Conservation (phyloP, 2,888 invertebrate genomes). For the Rhingia rostrata region DNA sequence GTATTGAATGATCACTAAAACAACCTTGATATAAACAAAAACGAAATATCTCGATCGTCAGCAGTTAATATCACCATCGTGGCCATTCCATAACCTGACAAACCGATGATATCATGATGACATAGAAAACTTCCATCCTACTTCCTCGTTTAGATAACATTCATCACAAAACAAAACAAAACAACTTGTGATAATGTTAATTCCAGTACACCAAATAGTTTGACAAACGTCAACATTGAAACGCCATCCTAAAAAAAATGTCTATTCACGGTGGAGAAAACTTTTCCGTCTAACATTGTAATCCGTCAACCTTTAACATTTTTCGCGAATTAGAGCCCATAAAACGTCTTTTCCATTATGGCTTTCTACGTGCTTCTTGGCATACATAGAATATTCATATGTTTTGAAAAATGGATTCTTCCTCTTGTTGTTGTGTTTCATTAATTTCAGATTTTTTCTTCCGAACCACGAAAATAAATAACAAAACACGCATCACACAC, state of each 20-base stretch:
- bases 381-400: background rate
- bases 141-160: slow-evolving; percentile 59
- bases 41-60: background rate
- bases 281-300: too few species aligned
- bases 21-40: too few species aligned
- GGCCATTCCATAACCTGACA: slow-evolving; percentile 20
- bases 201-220: slow-evolving; percentile 12
- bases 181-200: slow-evolving; percentile 22
- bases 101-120: slow-evolving; percentile 55
- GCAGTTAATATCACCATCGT: background rate
- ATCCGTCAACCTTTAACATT: too few species aligned
- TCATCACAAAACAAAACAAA: slow-evolving; percentile 25
- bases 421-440: slow-evolving; percentile 3
- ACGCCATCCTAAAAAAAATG: background rate
- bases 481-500: slow-evolving; percentile 42
- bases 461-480: slow-evolving; percentile 23
- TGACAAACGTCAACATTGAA: slow-evolving; percentile 39
- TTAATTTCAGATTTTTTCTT: background rate
- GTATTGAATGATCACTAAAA: too few species aligned
- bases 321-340: too few species aligned
- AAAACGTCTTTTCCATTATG: background rate
- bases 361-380: too few species aligned
- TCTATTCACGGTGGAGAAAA: too few species aligned
- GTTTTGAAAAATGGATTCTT: slow-evolving; percentile 5
- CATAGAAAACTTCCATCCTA: background rate